Evolutionary conservation across 1,140 invertebrate species (phyloP).

Genomic region (Cyphomyrmex costatus): DNA sequence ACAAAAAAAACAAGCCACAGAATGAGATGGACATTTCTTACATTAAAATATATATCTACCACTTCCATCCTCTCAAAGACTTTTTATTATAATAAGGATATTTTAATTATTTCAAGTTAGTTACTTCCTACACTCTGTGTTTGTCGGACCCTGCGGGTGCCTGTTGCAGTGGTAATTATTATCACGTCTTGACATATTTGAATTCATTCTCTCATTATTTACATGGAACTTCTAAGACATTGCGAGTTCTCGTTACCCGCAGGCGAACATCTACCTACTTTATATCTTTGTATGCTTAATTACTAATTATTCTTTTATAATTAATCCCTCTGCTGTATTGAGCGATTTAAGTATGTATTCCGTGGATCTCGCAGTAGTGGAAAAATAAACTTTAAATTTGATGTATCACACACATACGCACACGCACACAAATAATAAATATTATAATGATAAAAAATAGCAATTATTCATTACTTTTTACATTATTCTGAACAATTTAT

Average conservation of each 20-base stretch:
- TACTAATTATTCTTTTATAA: conserved; percentile 37
- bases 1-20: not conserved
- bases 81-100: not conserved
- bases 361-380: not conserved
- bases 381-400: conserved; percentile 8
- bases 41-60: not conserved
- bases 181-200: conserved; percentile 62
- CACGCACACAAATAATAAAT: not conserved
- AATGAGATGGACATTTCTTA: conserved; percentile 1
- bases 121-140: not conserved
- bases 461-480: not conserved
- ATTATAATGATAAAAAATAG: not conserved
- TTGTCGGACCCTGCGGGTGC: conserved; percentile 47
- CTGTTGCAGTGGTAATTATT: conserved; percentile 65
- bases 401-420: too few species aligned
- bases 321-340: conserved; percentile 21
- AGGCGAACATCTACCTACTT: conserved; percentile 23
- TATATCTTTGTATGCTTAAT: conserved; percentile 13
- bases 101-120: conserved; percentile 54
- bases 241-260: conserved; percentile 48
- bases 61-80: conserved; percentile 1
- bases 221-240: conserved; percentile 53
- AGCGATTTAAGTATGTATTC: not conserved
- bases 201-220: conserved; percentile 63
- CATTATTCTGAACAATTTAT: conserved; percentile 1